Percentiles rank a stretch among this genome's conserved stretches.
Conservation (phyloP, 1,140 invertebrate genomes). For the Drosophila paulistorum region DNA sequence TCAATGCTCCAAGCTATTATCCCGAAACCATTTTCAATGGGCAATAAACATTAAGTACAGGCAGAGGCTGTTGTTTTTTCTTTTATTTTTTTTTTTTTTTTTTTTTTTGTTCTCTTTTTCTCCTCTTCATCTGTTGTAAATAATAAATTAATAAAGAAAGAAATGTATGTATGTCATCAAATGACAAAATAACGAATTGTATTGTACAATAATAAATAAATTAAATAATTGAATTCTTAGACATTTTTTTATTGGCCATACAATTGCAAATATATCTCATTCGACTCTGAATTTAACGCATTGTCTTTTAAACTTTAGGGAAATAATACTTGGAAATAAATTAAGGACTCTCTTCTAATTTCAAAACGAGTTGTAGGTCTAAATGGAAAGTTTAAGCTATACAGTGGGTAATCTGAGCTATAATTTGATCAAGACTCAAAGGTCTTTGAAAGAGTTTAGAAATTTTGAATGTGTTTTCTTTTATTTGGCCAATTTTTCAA, state of each 20-base stretch:
- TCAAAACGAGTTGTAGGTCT: no score
- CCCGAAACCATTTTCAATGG: constrained; percentile 82
- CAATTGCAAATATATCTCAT: no score
- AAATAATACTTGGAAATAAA: no score
- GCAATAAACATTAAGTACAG: constrained; percentile 60
- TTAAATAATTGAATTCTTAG: constrained; percentile 5
- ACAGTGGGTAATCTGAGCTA: no score
- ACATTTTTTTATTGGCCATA: background rate
- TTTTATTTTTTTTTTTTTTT: background rate
- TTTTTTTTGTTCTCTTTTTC: background rate
- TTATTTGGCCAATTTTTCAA: no score
- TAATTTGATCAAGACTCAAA: no score
- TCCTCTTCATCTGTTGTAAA: background rate
- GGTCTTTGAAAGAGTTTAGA: no score
- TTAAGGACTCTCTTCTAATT: no score
- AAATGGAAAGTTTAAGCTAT: no score
- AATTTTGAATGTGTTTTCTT: no score
- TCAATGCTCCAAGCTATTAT: constrained; percentile 82
- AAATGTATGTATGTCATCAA: constrained; percentile 61
- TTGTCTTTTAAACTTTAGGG: no score
- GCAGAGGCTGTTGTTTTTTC: constrained; percentile 41
- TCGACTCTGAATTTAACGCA: no score
- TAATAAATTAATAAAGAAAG: background rate
- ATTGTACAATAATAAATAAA: constrained; percentile 58
- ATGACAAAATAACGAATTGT: constrained; percentile 57